phyloP scores from a whole-genome alignment of 1,140 invertebrate species.

The fruit fly (Drosophila melanogaster) region Release_6_plus_ISO1_MT NT_033777.3:30298001-30298500 shows the following conservation, averaged over 20 bases:
- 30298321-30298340: slow-evolving; percentile 31
- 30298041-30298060: slow-evolving; percentile 15
- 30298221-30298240: slow-evolving; percentile 70
- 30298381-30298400: slow-evolving; percentile 10
- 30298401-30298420: slow-evolving; percentile 17
- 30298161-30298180: slow-evolving; percentile 26
- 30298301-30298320: slow-evolving; percentile 25
- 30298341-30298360: not conserved
- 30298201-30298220: slow-evolving; percentile 72
- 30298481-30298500: no score
- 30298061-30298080: slow-evolving; percentile 8
- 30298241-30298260: slow-evolving; percentile 46
- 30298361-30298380: slow-evolving; percentile 16
- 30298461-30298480: not conserved
- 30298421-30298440: not conserved
- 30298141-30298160: slow-evolving; percentile 1
- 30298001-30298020: slow-evolving; percentile 2
- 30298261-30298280: slow-evolving; percentile 45
- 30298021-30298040: not conserved
- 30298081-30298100: slow-evolving; percentile 50
- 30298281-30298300: slow-evolving; percentile 8
- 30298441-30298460: not conserved
- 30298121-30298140: slow-evolving; percentile 38
- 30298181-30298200: slow-evolving; percentile 73
- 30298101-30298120: slow-evolving; percentile 60